Percentiles rank a stretch among this genome's conserved stretches.
phyloP scores from a whole-genome alignment of 2,888 invertebrate species.

The Drymonia ruficornis region DNA sequence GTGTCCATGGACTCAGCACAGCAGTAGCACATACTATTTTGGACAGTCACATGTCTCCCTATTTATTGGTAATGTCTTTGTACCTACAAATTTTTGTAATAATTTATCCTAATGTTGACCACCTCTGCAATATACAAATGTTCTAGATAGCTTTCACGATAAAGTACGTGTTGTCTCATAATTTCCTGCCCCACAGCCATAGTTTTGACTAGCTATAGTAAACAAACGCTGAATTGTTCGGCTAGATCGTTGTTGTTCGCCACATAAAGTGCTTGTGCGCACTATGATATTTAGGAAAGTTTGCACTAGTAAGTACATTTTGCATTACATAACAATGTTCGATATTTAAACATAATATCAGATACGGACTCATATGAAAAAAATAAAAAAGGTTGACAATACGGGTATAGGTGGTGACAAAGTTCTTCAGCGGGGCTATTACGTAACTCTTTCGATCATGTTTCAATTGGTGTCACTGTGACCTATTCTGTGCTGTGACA shows the following conservation, averaged over 20 bases:
- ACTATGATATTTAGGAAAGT: conserved; percentile 65
- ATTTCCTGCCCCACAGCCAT: conserved; percentile 61
- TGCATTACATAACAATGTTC: conserved; percentile 3
- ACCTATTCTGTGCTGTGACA: too few species aligned
- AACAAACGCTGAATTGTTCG: conserved; percentile 49
- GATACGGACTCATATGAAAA: too few species aligned
- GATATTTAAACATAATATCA: too few species aligned
- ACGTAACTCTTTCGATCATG: too few species aligned
- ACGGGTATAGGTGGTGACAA: too few species aligned
- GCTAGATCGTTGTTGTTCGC: conserved; percentile 48
- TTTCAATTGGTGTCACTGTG: too few species aligned
- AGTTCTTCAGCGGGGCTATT: too few species aligned
- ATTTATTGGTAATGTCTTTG: too few species aligned
- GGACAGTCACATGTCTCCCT: too few species aligned
- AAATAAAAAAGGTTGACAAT: neutral
- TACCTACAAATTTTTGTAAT: neutral
- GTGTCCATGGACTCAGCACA: too few species aligned
- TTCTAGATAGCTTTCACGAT: conserved; percentile 54
- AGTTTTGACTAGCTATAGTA: conserved; percentile 54
- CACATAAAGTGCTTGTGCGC: conserved; percentile 41
- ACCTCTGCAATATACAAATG: conserved; percentile 35
- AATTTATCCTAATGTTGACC: conserved; percentile 41
- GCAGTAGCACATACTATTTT: too few species aligned
- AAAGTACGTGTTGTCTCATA: conserved; percentile 59
- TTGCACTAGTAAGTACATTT: conserved; percentile 56